A percentile compares a stretch with the other conserved stretches of the same genome.
These are phyloP conservation scores for Nomada lathburiana DNA, from an alignment of 2,888 invertebrate species.

Conservation along the genomic window DNA sequence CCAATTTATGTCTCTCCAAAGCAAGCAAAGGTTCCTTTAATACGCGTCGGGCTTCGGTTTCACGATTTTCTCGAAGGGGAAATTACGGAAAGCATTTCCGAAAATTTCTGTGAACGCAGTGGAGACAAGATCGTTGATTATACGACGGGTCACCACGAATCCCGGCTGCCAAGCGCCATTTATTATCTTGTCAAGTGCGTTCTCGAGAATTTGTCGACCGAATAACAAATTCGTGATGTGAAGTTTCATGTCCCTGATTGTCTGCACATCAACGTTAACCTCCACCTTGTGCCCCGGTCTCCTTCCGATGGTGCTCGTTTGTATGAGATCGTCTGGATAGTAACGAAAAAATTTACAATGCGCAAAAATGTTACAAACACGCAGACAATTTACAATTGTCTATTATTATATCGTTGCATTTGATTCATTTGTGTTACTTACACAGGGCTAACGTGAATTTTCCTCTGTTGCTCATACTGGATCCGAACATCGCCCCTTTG, in stretches of 20 bases:
- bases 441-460: conserved; percentile 91
- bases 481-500: conserved; percentile 87
- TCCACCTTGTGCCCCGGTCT: conserved; percentile 85
- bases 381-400: not conserved
- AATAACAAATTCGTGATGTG: conserved; percentile 91
- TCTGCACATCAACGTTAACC: conserved; percentile 90
- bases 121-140: conserved; percentile 93
- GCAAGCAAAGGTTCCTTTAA: not conserved
- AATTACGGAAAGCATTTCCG: conserved; percentile 90
- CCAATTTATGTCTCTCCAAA: not conserved
- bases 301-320: conserved; percentile 88
- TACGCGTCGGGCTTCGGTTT: conserved; percentile 71
- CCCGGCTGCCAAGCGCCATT: conserved; percentile 93
- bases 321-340: conserved; percentile 84
- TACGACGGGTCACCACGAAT: conserved; percentile 90
- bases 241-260: conserved; percentile 91
- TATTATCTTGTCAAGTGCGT: conserved; percentile 90
- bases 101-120: conserved; percentile 94
- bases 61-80: conserved; percentile 89
- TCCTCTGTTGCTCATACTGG: conserved; percentile 88
- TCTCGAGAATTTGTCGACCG: conserved; percentile 88
- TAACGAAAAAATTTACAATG: not conserved
- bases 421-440: conserved; percentile 77
- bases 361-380: not conserved
- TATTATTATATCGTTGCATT: not conserved